phyloP scores from a whole-genome alignment of 2,888 invertebrate genomes.

The Cataglyphis livida region DNA sequence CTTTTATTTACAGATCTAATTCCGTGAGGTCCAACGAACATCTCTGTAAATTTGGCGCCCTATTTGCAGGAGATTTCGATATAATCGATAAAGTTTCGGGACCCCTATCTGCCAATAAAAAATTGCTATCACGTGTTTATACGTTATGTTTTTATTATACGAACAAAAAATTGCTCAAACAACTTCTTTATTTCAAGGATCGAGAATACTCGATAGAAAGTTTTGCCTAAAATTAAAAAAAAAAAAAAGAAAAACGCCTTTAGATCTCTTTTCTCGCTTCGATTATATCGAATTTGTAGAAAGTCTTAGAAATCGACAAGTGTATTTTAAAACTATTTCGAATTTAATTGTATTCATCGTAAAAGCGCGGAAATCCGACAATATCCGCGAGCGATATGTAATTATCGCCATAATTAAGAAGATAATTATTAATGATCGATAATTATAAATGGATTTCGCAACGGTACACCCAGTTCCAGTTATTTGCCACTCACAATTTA shows the following conservation, averaged over 20 bases:
- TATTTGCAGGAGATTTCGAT: neutral
- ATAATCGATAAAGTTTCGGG: neutral
- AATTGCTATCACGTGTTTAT: neutral
- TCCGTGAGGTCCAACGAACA: slow-evolving; percentile 14
- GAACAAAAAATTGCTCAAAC: neutral
- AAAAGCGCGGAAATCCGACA: neutral
- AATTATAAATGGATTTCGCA: neutral
- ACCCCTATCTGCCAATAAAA: neutral
- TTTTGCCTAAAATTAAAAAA: neutral
- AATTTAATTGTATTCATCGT: neutral
- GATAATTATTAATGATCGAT: neutral
- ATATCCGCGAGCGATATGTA: neutral
- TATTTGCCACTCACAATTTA: slow-evolving; percentile 25
- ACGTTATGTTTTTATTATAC: slow-evolving; percentile 2
- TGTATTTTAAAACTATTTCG: neutral
- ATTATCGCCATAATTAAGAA: slow-evolving; percentile 1
- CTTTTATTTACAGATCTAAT: slow-evolving; percentile 42
- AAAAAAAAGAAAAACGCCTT: neutral
- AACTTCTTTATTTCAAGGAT: neutral
- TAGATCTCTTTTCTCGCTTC: neutral
- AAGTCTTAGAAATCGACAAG: neutral
- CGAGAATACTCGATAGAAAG: neutral
- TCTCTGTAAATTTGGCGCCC: neutral
- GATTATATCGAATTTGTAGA: neutral
- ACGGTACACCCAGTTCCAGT: slow-evolving; percentile 18